These are phyloP conservation scores for Bombus sibiricus DNA, from an alignment of 1,140 invertebrate genomes.

Conservation along the genomic window DNA sequence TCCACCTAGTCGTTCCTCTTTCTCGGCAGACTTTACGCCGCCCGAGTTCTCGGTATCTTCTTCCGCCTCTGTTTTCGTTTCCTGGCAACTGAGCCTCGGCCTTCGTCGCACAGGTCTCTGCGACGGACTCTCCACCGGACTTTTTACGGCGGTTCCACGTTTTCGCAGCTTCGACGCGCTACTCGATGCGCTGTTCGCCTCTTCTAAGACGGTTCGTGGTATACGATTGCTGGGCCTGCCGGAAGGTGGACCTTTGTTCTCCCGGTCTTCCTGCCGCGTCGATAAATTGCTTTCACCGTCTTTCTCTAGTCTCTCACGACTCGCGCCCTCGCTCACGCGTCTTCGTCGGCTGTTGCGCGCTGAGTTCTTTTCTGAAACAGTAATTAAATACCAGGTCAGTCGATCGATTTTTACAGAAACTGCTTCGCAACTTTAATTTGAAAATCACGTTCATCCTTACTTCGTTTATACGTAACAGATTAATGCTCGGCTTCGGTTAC, in stretches of 20 bases:
- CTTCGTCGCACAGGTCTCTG: constrained; percentile 70
- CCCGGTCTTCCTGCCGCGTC: constrained; percentile 78
- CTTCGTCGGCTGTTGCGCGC: constrained; percentile 73
- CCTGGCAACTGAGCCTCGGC: constrained; percentile 57
- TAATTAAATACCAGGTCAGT: background rate
- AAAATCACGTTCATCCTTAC: too few relatives aligned
- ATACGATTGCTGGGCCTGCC: constrained; percentile 75
- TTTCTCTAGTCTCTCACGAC: constrained; percentile 70
- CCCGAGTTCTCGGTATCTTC: constrained; percentile 32
- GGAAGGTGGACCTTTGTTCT: constrained; percentile 79
- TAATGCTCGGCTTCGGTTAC: too few relatives aligned
- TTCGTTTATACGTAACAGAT: too few relatives aligned
- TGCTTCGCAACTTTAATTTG: too few relatives aligned
- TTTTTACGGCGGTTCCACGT: constrained; percentile 68
- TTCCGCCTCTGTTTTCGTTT: constrained; percentile 50
- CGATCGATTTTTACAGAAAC: too few relatives aligned
- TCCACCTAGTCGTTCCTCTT: constrained; percentile 41
- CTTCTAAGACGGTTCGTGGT: constrained; percentile 78
- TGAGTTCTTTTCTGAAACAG: constrained; percentile 77
- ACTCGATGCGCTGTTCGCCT: constrained; percentile 75
- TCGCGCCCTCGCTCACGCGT: constrained; percentile 73
- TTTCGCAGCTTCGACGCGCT: constrained; percentile 74
- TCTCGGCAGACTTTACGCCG: constrained; percentile 35
- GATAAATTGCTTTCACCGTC: constrained; percentile 66
- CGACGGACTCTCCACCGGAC: constrained; percentile 64